phyloP scores from a whole-genome alignment of 2,113 vertebrate species.

The Saccopteryx bilineata region DNA sequence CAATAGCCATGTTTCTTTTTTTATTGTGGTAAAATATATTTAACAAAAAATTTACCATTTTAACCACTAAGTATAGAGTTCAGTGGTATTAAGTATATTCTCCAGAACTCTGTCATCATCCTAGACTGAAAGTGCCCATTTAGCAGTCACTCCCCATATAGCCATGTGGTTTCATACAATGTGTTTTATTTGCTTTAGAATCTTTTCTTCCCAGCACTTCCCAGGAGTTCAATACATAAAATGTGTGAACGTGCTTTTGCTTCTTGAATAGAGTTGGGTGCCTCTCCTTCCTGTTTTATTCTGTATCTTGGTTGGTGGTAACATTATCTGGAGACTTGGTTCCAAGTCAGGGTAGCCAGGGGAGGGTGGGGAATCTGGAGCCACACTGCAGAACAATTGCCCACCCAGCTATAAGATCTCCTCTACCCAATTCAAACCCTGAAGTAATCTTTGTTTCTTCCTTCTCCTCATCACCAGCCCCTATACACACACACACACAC shows the following conservation, averaged over 20 bases:
- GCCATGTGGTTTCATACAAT: not conserved
- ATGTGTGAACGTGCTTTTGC: constrained; percentile 3
- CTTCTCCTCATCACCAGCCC: not conserved
- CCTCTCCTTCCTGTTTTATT: not conserved
- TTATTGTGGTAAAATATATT: not conserved
- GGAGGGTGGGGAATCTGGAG: not conserved
- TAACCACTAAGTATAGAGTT: not conserved
- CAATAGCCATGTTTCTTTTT: not conserved
- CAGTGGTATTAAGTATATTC: not conserved
- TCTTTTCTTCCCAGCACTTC: not conserved
- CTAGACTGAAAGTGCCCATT: not conserved
- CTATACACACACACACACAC: not conserved
- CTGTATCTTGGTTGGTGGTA: not conserved
- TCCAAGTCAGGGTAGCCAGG: not conserved
- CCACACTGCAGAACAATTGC: too few relatives aligned
- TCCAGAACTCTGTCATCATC: constrained; percentile 22
- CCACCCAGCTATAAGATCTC: not conserved
- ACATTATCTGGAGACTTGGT: not conserved
- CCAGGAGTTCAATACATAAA: not conserved
- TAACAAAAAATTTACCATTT: not conserved
- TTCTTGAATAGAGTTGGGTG: not conserved
- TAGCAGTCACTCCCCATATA: not conserved
- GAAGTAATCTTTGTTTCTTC: not conserved
- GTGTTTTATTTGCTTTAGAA: not conserved
- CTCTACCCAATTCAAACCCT: not conserved